These are phyloP conservation scores for Microplitis deprimator DNA, from an alignment of 2,888 invertebrate genomes.

Conservation along the genomic window DNA sequence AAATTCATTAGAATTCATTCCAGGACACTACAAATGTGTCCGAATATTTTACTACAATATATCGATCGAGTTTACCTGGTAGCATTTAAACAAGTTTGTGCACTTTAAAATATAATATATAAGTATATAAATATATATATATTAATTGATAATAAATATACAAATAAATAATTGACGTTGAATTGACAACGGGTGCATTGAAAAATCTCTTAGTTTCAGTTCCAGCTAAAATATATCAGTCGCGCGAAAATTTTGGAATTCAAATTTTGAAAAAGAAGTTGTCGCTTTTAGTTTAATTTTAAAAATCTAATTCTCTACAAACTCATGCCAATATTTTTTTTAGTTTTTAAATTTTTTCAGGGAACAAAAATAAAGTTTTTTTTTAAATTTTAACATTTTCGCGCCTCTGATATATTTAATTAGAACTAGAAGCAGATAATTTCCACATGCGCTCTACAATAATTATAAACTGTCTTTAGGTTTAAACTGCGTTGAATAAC, in stretches of 20 bases:
- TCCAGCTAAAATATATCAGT: too few relatives aligned
- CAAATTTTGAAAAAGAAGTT: too few relatives aligned
- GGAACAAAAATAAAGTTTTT: too few relatives aligned
- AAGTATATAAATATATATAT: not conserved
- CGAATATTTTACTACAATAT: slow-evolving; percentile 48
- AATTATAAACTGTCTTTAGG: not conserved
- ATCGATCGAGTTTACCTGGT: slow-evolving; percentile 18
- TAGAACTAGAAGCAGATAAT: too few relatives aligned
- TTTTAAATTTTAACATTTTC: too few relatives aligned
- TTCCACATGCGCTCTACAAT: not conserved
- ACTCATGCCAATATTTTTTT: too few relatives aligned
- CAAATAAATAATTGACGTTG: not conserved
- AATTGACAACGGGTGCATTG: not conserved
- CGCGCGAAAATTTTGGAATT: too few relatives aligned
- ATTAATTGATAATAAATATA: not conserved
- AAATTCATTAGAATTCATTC: slow-evolving; percentile 31
- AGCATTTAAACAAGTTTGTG: slow-evolving; percentile 9
- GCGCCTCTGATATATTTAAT: too few relatives aligned
- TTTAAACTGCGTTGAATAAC: not conserved
- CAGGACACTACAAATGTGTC: slow-evolving; percentile 40
- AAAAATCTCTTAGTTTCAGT: too few relatives aligned
- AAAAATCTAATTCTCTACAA: too few relatives aligned
- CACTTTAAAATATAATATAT: slow-evolving; percentile 21
- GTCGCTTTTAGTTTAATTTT: too few relatives aligned
- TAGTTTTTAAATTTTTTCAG: too few relatives aligned